These are phyloP conservation scores for Bombycilla garrulus DNA, from an alignment of 2,113 vertebrate genomes.

Conservation along the genomic window DNA sequence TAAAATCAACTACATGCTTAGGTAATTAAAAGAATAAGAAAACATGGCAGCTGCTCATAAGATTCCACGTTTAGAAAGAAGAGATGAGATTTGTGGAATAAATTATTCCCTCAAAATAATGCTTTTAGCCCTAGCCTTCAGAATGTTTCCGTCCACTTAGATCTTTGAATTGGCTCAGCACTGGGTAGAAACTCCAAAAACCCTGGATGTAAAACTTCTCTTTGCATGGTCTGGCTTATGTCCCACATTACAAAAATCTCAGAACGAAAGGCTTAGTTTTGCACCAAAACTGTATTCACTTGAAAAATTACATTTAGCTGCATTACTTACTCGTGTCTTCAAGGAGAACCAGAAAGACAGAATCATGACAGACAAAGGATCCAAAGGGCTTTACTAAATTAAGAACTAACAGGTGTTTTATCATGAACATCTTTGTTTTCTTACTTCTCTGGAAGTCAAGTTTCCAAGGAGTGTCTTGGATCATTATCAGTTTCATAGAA, in stretches of 20 bases:
- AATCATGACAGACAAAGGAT: neutral
- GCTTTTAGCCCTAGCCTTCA: neutral
- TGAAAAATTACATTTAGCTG: neutral
- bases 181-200: neutral
- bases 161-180: neutral
- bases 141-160: neutral
- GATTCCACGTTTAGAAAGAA: neutral
- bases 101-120: neutral
- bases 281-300: neutral
- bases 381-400: neutral
- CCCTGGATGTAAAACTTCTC: neutral
- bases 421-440: neutral
- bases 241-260: neutral
- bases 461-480: slow-evolving; percentile 23
- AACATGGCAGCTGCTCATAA: neutral
- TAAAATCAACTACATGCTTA: neutral
- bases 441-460: neutral
- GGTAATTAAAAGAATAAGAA: neutral
- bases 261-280: neutral
- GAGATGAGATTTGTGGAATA: neutral
- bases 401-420: slow-evolving; percentile 19
- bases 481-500: neutral
- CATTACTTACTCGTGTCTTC: neutral
- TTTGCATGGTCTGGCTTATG: neutral
- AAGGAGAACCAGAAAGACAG: neutral